Base-by-base conservation (phyloP, 2,797 vertebrate species). In the Naso thynnoides region DNA sequence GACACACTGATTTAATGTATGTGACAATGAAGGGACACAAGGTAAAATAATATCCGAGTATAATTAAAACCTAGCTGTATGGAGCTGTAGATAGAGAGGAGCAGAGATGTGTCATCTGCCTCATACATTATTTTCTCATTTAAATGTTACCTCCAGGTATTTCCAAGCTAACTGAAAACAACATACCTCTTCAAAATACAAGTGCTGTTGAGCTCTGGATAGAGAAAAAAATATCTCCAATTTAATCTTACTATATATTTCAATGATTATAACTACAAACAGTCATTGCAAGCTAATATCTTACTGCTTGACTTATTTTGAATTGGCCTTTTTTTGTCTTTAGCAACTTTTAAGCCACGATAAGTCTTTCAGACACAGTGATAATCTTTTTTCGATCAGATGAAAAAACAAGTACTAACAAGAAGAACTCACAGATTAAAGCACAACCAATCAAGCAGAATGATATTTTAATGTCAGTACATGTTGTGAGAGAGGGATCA, bases 271-370 rank as follows among this genome's bases (percentile, higher is more conserved):
- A 78, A 81, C 57, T 68, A 57, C 76, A 68, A 75, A 69, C 56
- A 60, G 58, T 88, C 88, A 93, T 89, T 91, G 72, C 87, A 70
- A 87, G 79, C 89, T 91, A 54, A 81, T 88, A 90, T 93, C 84
- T 84, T 79, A 79, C 89, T 92, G 85, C 85, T 73, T 84, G 85
- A 84, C 90, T 90, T 85, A 83, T 92, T 89, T 86, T 61, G 76
- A 92, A 88, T 90, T 77, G 61, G 70, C 59, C 70, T 89, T 81
- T 92, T 92, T 89, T 84, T 79, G 76, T 82, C 85, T 75, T 75
- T 72, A 81, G 71, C 72, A 77, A 79, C 76, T 86, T 88, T 80
- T 52, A 79, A 85, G 78, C 84, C 71, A 61, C 2, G 79, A 87
- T 93, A 93, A 93, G 82, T 76, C 76, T 72, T 75, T 86, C 65